phyloP scores from a whole-genome alignment of 2,888 invertebrate genomes.

The Resseliella maxima region DNA sequence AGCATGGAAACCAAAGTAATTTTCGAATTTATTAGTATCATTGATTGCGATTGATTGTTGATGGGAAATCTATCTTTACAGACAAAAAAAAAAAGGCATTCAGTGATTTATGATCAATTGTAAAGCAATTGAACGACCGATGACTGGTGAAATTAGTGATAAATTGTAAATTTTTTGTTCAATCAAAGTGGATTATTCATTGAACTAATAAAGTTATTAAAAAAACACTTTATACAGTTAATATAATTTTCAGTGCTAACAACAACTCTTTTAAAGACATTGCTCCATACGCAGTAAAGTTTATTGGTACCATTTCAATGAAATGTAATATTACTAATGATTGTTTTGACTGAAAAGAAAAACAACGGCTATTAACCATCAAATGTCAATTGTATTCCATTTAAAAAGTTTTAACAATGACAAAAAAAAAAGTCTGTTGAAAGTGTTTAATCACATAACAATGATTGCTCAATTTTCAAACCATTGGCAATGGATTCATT shows the following conservation, averaged over 20 bases:
- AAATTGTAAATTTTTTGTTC: not conserved
- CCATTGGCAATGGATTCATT: not conserved
- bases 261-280: too few species aligned
- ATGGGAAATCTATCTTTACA: not conserved
- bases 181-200: not conserved
- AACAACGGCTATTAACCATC: not conserved
- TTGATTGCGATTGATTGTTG: not conserved
- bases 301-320: too few species aligned
- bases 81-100: not conserved
- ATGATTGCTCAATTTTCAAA: not conserved
- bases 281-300: too few species aligned
- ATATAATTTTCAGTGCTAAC: too few species aligned
- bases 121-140: not conserved
- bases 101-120: not conserved
- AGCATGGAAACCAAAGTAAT: conserved; percentile 14
- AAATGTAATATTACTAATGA: not conserved
- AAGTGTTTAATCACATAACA: conserved; percentile 5
- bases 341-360: too few species aligned
- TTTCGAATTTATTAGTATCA: conserved; percentile 18
- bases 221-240: not conserved
- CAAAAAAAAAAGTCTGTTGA: not conserved
- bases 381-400: not conserved
- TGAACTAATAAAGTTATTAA: not conserved
- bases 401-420: not conserved
- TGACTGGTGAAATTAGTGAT: not conserved